Evolutionary conservation across 1,140 invertebrate species (phyloP).

Genomic region (Drosophila kepulauana): DNA sequence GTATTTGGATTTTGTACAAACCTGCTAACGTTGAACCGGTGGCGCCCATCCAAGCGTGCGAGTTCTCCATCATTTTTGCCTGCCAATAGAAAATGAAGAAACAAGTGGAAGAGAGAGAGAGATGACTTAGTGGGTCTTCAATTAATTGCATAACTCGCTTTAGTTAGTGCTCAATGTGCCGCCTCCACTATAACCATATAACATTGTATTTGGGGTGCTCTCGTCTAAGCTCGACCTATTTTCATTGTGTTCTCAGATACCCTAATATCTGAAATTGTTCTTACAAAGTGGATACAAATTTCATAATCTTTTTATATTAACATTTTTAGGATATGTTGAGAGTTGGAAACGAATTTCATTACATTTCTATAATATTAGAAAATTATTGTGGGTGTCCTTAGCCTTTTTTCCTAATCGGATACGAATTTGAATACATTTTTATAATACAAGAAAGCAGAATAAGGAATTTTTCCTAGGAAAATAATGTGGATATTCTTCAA

Average conservation of each 20-base stretch:
- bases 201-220: background rate
- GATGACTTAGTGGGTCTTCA: slow-evolving; percentile 47
- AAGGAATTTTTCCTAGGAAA: no score
- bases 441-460: no score
- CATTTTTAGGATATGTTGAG: no score
- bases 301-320: no score
- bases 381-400: no score
- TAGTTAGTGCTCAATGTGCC: slow-evolving; percentile 66
- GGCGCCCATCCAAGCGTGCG: slow-evolving; percentile 94
- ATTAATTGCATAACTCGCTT: slow-evolving; percentile 70
- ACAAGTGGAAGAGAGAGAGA: background rate
- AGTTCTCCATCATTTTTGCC: slow-evolving; percentile 95
- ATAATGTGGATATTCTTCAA: no score
- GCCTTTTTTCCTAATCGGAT: no score
- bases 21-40: slow-evolving; percentile 93
- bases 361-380: no score
- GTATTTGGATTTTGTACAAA: slow-evolving; percentile 86
- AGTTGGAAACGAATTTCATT: no score
- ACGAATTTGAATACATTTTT: no score
- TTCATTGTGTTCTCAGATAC: slow-evolving; percentile 22
- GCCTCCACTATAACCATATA: background rate
- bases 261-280: slow-evolving; percentile 4
- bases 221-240: slow-evolving; percentile 54
- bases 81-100: slow-evolving; percentile 85
- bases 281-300: background rate